These are phyloP conservation scores for Lepidothrix coronata DNA, from an alignment of 2,113 vertebrate species.

Conservation along the genomic window DNA sequence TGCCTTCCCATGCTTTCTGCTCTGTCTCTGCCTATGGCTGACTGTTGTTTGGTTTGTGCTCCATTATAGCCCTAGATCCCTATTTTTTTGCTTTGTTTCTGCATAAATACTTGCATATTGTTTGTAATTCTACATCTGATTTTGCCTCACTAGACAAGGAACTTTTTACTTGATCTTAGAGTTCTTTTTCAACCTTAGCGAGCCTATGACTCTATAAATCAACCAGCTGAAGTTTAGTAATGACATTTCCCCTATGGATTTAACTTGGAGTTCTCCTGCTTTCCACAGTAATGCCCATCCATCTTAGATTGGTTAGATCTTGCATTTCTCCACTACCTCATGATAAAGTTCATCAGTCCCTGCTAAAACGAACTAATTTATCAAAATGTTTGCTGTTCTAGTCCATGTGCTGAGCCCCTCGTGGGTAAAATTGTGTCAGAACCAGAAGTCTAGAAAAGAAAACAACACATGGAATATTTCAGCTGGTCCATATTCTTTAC, in stretches of 20 bases:
- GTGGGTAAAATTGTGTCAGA: background rate
- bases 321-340: background rate
- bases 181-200: background rate
- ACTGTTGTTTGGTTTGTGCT: background rate
- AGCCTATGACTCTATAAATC: background rate
- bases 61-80: background rate
- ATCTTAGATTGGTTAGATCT: background rate
- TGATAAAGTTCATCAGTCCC: background rate
- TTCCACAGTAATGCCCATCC: background rate
- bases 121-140: background rate
- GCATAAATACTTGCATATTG: background rate
- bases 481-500: background rate
- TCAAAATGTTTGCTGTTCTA: background rate
- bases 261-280: background rate
- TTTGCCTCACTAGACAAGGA: background rate
- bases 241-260: background rate
- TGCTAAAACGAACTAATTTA: background rate
- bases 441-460: background rate
- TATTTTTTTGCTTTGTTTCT: background rate
- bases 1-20: background rate
- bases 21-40: background rate
- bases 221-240: background rate
- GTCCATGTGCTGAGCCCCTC: background rate
- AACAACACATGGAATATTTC: background rate
- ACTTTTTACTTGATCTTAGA: background rate